phyloP scores from a whole-genome alignment of 2,113 vertebrate genomes.

The Motacilla alba region DNA sequence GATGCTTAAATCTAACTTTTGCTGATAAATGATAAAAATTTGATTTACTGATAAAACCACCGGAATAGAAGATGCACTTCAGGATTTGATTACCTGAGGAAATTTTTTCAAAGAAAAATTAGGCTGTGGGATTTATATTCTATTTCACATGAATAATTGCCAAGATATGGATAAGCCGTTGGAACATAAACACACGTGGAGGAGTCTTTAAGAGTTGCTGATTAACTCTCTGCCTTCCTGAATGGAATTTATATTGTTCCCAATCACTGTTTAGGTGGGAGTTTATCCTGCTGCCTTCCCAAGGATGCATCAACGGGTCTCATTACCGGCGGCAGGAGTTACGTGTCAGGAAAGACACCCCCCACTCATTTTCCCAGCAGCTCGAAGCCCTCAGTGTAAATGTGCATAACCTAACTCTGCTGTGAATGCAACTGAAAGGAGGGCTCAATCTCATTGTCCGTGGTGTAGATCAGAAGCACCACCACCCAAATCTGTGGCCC shows the following conservation, averaged over 20 bases:
- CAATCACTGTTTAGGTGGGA: background rate
- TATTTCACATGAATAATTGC: constrained; percentile 60
- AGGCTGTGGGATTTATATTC: constrained; percentile 53
- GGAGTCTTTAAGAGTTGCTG: background rate
- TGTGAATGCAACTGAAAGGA: background rate
- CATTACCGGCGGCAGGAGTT: accelerated
- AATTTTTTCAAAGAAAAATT: constrained; percentile 60
- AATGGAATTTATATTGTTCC: background rate
- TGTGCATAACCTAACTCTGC: background rate
- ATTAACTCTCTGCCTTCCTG: background rate
- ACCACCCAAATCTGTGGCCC: background rate
- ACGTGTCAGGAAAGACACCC: background rate
- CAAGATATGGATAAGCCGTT: background rate
- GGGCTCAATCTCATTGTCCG: background rate
- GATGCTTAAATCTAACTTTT: constrained; percentile 80
- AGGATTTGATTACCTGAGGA: constrained; percentile 64
- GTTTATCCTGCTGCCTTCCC: background rate
- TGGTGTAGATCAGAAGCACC: background rate
- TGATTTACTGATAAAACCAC: constrained; percentile 74
- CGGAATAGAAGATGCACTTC: constrained; percentile 43
- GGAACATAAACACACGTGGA: background rate
- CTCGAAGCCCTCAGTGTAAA: background rate
- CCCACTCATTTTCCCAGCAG: background rate
- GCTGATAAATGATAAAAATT: constrained; percentile 77
- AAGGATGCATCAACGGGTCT: background rate